A percentile compares a stretch with the other conserved stretches of the same genome.
phyloP scores from a whole-genome alignment of 2,888 invertebrate species.

The Thysanoteuthis rhombus region DNA sequence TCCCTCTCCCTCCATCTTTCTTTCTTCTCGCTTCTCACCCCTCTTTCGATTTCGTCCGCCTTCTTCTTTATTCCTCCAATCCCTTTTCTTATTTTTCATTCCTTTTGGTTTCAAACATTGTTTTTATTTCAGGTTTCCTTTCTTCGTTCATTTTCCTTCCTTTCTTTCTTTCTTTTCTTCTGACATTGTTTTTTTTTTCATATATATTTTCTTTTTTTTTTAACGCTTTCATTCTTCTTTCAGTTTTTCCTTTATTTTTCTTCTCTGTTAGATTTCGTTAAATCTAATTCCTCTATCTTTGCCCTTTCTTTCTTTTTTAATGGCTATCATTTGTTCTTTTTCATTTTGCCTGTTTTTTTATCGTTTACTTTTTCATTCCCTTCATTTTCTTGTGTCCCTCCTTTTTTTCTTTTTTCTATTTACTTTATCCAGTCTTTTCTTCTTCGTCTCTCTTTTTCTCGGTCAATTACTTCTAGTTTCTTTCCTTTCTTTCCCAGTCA shows the following conservation, averaged over 20 bases:
- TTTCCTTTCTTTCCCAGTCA: background rate
- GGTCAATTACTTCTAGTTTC: too few relatives aligned
- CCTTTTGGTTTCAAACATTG: too few relatives aligned
- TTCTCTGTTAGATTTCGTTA: background rate
- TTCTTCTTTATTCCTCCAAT: too few relatives aligned
- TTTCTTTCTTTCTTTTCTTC: background rate
- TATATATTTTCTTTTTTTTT: background rate
- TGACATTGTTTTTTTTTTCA: background rate
- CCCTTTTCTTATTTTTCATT: too few relatives aligned
- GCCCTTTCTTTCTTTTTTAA: background rate
- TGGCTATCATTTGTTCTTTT: background rate
- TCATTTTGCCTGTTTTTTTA: background rate
- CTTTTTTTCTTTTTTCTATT: background rate
- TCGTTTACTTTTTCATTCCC: background rate
- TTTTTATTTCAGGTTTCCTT: background rate
- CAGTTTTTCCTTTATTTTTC: background rate
- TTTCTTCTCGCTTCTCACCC: too few relatives aligned
- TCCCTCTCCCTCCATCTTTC: too few relatives aligned
- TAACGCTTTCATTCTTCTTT: background rate
- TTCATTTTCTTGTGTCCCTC: background rate
- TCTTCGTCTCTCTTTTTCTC: background rate
- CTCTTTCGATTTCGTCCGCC: too few relatives aligned
- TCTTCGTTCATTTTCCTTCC: background rate
- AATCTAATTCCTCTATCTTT: background rate
- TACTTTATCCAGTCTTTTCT: background rate